phyloP scores from a whole-genome alignment of 2,888 invertebrate species.

The Drosophila neonasuta region DNA sequence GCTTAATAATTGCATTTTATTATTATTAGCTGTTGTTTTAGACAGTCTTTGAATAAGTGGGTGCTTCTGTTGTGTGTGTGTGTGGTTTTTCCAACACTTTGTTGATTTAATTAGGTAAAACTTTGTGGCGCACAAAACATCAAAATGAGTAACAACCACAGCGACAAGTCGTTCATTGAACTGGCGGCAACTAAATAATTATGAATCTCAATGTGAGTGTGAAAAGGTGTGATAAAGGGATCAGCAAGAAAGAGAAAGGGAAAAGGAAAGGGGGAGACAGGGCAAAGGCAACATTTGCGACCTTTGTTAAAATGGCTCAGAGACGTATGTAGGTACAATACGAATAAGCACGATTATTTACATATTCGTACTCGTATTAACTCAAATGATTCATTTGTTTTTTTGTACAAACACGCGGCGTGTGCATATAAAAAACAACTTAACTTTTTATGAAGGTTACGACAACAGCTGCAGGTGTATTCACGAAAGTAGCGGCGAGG shows the following conservation, averaged over 20 bases:
- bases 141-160: constrained; percentile 66
- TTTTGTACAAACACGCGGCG: not conserved
- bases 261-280: not conserved
- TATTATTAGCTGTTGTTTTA: constrained; percentile 39
- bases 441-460: not conserved
- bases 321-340: constrained; percentile 2
- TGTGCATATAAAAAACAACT: not conserved
- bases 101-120: constrained; percentile 72
- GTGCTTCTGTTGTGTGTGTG: constrained; percentile 5
- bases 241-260: not conserved
- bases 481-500: not conserved
- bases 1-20: constrained; percentile 58
- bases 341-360: constrained; percentile 12
- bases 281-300: constrained; percentile 29
- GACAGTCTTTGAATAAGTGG: constrained; percentile 2
- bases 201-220: constrained; percentile 20
- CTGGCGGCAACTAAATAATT: constrained; percentile 41
- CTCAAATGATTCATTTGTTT: constrained; percentile 31
- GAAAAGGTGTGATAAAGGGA: constrained; percentile 5
- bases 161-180: constrained; percentile 59
- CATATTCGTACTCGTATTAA: constrained; percentile 12
- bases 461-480: not conserved
- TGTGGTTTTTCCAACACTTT: constrained; percentile 54
- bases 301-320: constrained; percentile 14
- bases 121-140: constrained; percentile 55